Base-by-base conservation (phyloP, 2,888 invertebrate genomes). In the Thymelicus acteon region DNA sequence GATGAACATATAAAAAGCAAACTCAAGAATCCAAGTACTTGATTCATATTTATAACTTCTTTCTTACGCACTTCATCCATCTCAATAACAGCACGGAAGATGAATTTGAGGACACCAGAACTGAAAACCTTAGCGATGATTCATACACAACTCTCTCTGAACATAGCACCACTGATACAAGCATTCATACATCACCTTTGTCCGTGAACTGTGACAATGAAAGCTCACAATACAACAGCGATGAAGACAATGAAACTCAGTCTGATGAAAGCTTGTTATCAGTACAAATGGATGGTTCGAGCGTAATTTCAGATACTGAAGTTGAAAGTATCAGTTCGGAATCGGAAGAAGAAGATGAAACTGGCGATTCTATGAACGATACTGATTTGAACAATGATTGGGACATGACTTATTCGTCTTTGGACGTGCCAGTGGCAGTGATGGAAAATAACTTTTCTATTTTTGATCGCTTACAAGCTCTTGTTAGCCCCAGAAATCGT, bases 141-240 rank as follows among this genome's bases (percentile, higher is more conserved):
- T 83, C 82, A 0, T 90, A 83, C 77, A 79, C 73, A 1, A 91
- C 92, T 0, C 72, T 89, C 67, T 90, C 90, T 0, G 90, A 87
- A 72, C 75, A 86, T 64, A 90, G 82, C 12, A 92, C 92, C 0
- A 78, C 86, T 0, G 92, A 92, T 67, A 91, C 90, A 0, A 90
- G 90, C 57, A 81, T 91, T 13, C 40, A 62, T 24, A n/a, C 40
- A 3, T 54, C 61, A 7, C 61, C 54, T 4, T n/a, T 47, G 7
- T 15, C 8, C 10, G 2, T 2, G 5, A 54, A 52, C 31, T 39
- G 15, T n/a, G 0, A 4, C 4, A 44, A 44, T 12, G 60, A 44
- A 15, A 60, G 19, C 40, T 44, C 40, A 24, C 15, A 12, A n/a
- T 37, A 58, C 10, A 5, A 15, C 7, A 63, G 31, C 12, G 49